Percentiles rank a stretch among this genome's conserved stretches.
These are phyloP conservation scores for Xiphophorus birchmanni DNA, from an alignment of 2,797 vertebrate species.

Conservation along the genomic window DNA sequence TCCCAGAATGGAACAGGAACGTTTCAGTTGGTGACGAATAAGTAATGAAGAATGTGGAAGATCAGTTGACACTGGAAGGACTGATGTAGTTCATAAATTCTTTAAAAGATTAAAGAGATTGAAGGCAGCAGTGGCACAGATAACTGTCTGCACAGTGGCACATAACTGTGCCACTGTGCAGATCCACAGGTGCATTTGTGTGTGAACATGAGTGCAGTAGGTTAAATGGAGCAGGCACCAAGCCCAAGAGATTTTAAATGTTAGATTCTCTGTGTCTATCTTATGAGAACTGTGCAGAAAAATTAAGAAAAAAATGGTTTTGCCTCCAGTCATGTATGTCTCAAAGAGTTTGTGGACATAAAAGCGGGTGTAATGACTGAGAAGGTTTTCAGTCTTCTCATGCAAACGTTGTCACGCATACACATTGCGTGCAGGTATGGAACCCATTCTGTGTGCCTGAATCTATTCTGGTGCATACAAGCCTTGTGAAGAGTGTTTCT, in stretches of 20 bases:
- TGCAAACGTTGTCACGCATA: constrained; percentile 70
- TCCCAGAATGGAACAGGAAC: not conserved
- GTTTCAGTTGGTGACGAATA: not conserved
- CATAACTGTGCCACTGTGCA: constrained; percentile 15
- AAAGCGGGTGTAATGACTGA: constrained; percentile 78
- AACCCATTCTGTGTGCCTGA: constrained; percentile 20
- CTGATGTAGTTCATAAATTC: constrained; percentile 22
- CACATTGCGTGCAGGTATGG: constrained; percentile 69
- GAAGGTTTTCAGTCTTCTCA: constrained; percentile 69
- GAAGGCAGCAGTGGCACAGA: constrained; percentile 4
- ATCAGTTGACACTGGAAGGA: constrained; percentile 11
- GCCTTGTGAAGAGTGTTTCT: constrained; percentile 28
- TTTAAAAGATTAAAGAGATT: constrained; percentile 54
- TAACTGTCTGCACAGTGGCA: too few species aligned
- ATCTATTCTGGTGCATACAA: constrained; percentile 51
- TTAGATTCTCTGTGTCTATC: constrained; percentile 42
- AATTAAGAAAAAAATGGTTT: constrained; percentile 38
- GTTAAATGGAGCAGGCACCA: not conserved
- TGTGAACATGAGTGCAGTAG: constrained; percentile 6
- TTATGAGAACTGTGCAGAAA: constrained; percentile 17
- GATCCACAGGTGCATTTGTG: not conserved
- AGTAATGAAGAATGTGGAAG: constrained; percentile 19
- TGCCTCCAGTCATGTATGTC: constrained; percentile 65
- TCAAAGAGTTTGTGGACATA: constrained; percentile 73
- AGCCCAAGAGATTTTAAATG: constrained; percentile 18